Evolutionary conservation across 2,888 invertebrate species (phyloP), one percentile per base, ranked within the genome.

Genomic region (Sepioteuthis lessoniana): DNA sequence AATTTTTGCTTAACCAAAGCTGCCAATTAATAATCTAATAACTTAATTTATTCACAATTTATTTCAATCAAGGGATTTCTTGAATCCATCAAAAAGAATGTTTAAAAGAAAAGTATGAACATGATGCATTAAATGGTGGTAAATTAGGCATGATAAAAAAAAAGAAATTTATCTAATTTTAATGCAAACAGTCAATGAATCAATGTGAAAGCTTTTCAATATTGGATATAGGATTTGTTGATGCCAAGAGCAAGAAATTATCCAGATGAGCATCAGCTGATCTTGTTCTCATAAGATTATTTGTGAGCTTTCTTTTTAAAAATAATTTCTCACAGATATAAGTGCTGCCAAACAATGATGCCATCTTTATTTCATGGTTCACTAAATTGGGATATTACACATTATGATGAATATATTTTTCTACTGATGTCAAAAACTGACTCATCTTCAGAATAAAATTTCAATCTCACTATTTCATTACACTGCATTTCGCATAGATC

Each of bases 311-410:
- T 25, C 10, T 90, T 90, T 90, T 90, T 13, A 25, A 90, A 21
- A 90, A 90, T 19, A 90, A 90, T 21, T 90, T 8, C 90, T 90
- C 8, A n/a, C 90, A 90, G 8, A 19, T 13, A 90, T 90, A 90
- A 10, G 25, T 90, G 90, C 90, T 90, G 90, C 90, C 90, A 90
- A 90, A 90, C 90, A 90, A 90, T 90, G 90, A 90, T 90, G 25
- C 90, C 31, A 90, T 90, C 90, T 90, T 90, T 90, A 19, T 90
- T 90, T 35, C 0, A 90, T 90, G 90, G 90, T n/a, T 21, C 31
- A 90, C 90, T 90, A n/a, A 90, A 35, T 90, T 90, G 31, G 90
- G 90, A 90, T 90, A 90, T 21, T 90, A 19, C 90, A 13, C 90
- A 90, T 21, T 90, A n/a, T 7, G 90, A 19, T 90, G 90, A 90